Conservation (phyloP, 1,140 invertebrate genomes). For the Asbolus verrucosus region DNA sequence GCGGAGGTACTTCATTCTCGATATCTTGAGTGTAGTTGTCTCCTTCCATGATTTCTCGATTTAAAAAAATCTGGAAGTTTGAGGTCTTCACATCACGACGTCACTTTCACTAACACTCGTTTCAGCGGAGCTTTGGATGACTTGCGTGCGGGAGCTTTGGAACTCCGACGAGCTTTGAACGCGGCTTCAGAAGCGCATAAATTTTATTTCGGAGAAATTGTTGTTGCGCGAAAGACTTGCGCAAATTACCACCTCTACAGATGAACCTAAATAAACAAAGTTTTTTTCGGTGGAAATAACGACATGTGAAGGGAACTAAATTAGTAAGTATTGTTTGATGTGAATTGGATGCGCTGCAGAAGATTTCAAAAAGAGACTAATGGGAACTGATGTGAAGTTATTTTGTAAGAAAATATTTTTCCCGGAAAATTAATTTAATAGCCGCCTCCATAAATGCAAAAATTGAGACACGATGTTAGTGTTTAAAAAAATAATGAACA, state of each 20-base stretch:
- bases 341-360: background rate
- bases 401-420: too few relatives aligned
- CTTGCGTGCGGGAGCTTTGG: slow-evolving; percentile 2
- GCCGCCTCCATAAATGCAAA: too few relatives aligned
- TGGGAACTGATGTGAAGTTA: too few relatives aligned
- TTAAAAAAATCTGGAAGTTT: background rate
- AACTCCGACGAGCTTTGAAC: slow-evolving; percentile 11
- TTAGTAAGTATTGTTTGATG: too few relatives aligned
- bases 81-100: background rate
- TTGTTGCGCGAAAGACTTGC: slow-evolving; percentile 33
- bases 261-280: too few relatives aligned
- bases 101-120: slow-evolving; percentile 22
- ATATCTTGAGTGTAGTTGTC: slow-evolving; percentile 23
- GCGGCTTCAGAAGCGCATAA: slow-evolving; percentile 17
- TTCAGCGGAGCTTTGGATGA: background rate
- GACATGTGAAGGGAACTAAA: too few relatives aligned
- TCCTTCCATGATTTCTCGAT: background rate
- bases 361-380: too few relatives aligned
- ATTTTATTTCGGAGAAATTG: slow-evolving; percentile 23
- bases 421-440: too few relatives aligned
- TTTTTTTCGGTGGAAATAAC: too few relatives aligned
- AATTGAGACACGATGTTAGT: too few relatives aligned
- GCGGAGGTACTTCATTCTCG: slow-evolving; percentile 50
- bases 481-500: too few relatives aligned
- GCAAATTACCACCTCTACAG: slow-evolving; percentile 4